These are phyloP conservation scores for Trichogramma pretiosum DNA, from an alignment of 1,140 invertebrate genomes.

Conservation along the genomic window DNA sequence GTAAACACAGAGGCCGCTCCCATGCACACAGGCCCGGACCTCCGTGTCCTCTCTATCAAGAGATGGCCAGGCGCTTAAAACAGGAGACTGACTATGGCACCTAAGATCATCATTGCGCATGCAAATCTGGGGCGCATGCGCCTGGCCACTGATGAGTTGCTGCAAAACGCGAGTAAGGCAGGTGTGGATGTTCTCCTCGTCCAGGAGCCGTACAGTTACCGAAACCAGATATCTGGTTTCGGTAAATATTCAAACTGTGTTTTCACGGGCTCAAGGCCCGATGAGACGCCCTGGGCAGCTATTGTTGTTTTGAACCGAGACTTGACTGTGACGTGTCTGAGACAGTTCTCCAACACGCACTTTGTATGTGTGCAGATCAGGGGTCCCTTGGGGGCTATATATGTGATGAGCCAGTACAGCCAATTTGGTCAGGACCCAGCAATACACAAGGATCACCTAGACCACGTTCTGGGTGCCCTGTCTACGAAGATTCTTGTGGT, in stretches of 20 bases:
- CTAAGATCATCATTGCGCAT: neutral
- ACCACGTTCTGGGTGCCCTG: constrained; percentile 19
- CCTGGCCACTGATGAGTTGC: neutral
- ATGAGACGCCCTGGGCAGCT: neutral
- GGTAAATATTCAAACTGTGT: neutral
- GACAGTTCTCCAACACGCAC: neutral
- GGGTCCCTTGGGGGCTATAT: neutral
- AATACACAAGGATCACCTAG: neutral
- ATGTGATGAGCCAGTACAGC: neutral
- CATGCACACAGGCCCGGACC: no score
- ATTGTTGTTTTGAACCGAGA: neutral
- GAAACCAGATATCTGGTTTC: neutral
- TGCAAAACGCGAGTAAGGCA: neutral
- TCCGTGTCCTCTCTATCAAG: no score
- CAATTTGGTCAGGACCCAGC: neutral
- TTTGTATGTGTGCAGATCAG: neutral
- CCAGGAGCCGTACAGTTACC: constrained; percentile 11
- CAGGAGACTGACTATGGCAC: neutral
- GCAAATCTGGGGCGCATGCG: neutral
- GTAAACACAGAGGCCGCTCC: no score
- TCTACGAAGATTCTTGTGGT: neutral
- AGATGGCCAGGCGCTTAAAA: no score
- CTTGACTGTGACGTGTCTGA: neutral
- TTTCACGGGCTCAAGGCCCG: neutral
- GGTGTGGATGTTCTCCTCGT: neutral